phyloP scores from a whole-genome alignment of 2,797 vertebrate species.

The Cheirogaleus major region DNA sequence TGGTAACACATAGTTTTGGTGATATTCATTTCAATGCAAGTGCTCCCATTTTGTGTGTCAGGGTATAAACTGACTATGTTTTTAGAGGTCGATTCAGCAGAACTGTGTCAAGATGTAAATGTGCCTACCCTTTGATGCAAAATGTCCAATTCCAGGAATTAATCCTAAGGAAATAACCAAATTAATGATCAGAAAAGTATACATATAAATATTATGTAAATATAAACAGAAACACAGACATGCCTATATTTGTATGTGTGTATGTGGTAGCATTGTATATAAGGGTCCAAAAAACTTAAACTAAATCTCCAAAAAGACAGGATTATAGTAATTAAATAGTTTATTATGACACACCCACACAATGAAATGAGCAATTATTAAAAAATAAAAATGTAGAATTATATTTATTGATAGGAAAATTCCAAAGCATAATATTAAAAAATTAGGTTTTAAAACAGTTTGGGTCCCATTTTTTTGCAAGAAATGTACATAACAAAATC shows the following conservation, averaged over 20 bases:
- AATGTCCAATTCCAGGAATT: background rate
- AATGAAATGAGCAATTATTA: background rate
- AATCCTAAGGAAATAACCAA: conserved; percentile 16
- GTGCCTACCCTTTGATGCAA: background rate
- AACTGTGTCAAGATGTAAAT: background rate
- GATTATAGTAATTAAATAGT: background rate
- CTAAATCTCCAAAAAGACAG: background rate
- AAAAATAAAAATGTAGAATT: background rate
- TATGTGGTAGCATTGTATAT: background rate
- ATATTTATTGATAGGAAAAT: background rate
- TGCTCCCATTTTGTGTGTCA: background rate
- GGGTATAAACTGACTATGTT: background rate
- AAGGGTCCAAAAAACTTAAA: background rate
- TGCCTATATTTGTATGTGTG: background rate
- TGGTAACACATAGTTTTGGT: background rate
- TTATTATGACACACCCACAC: background rate
- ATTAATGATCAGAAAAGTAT: background rate
- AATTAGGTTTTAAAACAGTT: background rate
- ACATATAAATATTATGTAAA: background rate
- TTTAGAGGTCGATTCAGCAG: background rate
- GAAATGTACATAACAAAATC: background rate
- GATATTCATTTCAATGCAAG: background rate
- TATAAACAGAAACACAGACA: background rate
- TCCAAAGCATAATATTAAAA: background rate
- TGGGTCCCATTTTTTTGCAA: background rate